Base-by-base conservation (phyloP, 2,888 invertebrate genomes). In the Cerastis rubricosa region DNA sequence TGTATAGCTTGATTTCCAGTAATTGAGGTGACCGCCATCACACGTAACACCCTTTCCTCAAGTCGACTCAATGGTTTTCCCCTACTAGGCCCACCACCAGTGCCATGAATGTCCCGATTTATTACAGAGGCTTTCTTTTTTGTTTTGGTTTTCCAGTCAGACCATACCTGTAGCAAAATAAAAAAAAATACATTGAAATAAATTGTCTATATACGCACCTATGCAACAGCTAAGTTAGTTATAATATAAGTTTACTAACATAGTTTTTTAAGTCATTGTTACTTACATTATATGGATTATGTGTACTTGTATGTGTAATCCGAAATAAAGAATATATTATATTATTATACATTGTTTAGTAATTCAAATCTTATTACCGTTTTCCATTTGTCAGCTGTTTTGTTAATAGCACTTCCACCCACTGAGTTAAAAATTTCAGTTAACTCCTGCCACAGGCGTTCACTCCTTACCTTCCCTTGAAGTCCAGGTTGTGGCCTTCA, bases 311-410 rank as follows among this genome's bases (percentile, higher is more conserved):
- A 35, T 35, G 35, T 35, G 35, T 35, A 35, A 3, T 35, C 35
- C 35, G 35, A 35, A 35, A 35, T 35, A 35, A 35, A 35, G 35
- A 35, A 35, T 35, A 35, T 35, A 35, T 35, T 35, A 35, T 35
- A 35, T 35, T 35, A n/a, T n/a, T n/a, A 35, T 35, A 35, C 35
- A 2, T 35, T 35, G 35, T 35, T 35, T 35, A 35, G 3, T 35
- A 35, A 35, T 35, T 35, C 35, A 11, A 29, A 61, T 12, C 35
- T 61, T 35, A 61, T 29, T 61, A 61, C 65, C 65, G 19, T 66
- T 66, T 66, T 47, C 65, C 45, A 66, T 47, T 66, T 66, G 19
- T 66, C 45, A 25, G 47, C 43, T 11, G 65, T 66, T 66, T 47
- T 66, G 47, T 47, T 66, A 19, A 66, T 11, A 66, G 25, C 65